Evolutionary conservation across 2,797 vertebrate genomes (phyloP), one percentile per base, ranked within the genome.

Genomic region (Typhlichthys subterraneus): DNA sequence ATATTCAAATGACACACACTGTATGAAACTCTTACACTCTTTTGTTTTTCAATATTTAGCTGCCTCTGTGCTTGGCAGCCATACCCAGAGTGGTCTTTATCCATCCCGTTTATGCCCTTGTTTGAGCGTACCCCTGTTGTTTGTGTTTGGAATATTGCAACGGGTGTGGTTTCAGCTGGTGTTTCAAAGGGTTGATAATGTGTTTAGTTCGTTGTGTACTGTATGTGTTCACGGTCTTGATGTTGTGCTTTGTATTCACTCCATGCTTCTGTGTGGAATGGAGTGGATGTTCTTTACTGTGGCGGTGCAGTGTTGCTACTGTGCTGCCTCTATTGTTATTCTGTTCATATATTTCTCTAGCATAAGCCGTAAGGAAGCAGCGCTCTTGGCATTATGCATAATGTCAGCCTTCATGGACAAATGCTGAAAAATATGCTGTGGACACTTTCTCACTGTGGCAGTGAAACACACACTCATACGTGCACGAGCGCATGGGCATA

Each of bases 281-380:
- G 69, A 88, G 83, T 89, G 80, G 80, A 72, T 69, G 11, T n/a
- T 4, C 45, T 17, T 47, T 65, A 33, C 57, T 70, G 67, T 85
- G 83, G 83, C 77, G 79, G 77, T 86, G 80, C 83, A 79, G 85
- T 84, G 80, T 69, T 68, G 69, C 73, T 73, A 60, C 77, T 79
- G 14, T 80, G 77, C 81, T 83, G 79, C 85, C 79, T 79, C 67
- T 75, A 71, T 73, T 81, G 81, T 88, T 85, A 88, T 86, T 90
- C 88, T 83, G 77, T 73, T 88, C 82, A 87, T 85, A 83, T 84
- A 83, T 85, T 82, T 38, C 73, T 78, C 79, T 83, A 69, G 76
- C 80, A 80, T 82, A 85, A 85, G 84, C 85, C 80, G 83, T 78
- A 82, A 85, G 84, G 80, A 83, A 84, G 66, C 79, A 83, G 65